These are phyloP conservation scores for Phortica okadai DNA, from an alignment of 2,888 invertebrate genomes.

Conservation along the genomic window DNA sequence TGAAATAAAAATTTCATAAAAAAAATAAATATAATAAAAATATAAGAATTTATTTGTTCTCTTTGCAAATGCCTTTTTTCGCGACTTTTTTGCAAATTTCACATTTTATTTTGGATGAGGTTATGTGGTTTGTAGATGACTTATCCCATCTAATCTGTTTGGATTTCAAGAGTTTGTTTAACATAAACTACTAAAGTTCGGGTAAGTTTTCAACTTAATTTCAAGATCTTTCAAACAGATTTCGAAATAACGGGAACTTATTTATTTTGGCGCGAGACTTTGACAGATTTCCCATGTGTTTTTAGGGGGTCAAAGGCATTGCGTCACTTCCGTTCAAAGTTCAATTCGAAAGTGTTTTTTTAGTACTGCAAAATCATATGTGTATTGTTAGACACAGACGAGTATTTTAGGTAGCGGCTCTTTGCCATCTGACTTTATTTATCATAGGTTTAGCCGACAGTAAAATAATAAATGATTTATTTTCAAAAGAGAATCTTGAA, in stretches of 20 bases:
- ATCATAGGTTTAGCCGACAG: too few relatives aligned
- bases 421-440: too few relatives aligned
- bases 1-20: conserved; percentile 46
- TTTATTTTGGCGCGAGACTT: neutral
- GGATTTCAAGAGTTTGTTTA: conserved; percentile 58
- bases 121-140: conserved; percentile 62
- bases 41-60: conserved; percentile 32
- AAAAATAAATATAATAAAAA: conserved; percentile 20
- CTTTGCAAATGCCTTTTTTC: conserved; percentile 62
- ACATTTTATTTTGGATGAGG: conserved; percentile 65
- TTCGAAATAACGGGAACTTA: conserved; percentile 44
- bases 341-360: neutral
- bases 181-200: conserved; percentile 50
- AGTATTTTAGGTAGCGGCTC: too few relatives aligned
- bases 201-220: conserved; percentile 25
- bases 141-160: conserved; percentile 62
- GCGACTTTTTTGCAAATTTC: conserved; percentile 60
- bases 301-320: conserved; percentile 44
- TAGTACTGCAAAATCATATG: too few relatives aligned
- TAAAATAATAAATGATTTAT: too few relatives aligned
- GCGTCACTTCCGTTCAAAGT: conserved; percentile 38
- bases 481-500: too few relatives aligned
- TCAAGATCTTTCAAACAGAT: neutral
- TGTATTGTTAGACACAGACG: too few relatives aligned
- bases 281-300: neutral